Conservation (phyloP, 2,888 invertebrate genomes). For the Morpho achilles region DNA sequence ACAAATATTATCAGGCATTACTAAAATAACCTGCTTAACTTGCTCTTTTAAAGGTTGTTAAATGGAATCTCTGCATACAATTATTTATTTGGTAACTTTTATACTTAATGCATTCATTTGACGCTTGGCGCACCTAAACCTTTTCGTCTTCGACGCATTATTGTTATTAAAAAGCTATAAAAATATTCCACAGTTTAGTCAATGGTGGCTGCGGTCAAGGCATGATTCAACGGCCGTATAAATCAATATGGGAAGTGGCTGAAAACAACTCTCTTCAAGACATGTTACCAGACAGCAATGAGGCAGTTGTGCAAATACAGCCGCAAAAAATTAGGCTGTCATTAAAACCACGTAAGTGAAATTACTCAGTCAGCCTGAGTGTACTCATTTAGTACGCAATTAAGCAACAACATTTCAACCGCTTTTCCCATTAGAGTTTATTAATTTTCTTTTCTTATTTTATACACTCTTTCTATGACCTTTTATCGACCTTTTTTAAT, state of each 20-base stretch:
- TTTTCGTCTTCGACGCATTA: neutral
- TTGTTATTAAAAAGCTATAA: neutral
- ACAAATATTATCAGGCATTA: too few relatives aligned
- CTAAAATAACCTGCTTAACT: too few relatives aligned
- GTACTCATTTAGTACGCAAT: too few relatives aligned
- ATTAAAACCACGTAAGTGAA: constrained; percentile 79
- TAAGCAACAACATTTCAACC: too few relatives aligned
- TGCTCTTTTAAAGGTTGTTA: too few relatives aligned
- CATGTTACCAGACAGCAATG: constrained; percentile 54
- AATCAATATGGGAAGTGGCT: constrained; percentile 50
- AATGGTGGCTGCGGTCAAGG: constrained; percentile 59
- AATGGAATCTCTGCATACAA: too few relatives aligned
- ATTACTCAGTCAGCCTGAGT: neutral
- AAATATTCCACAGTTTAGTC: constrained; percentile 46
- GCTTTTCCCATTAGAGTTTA: too few relatives aligned
- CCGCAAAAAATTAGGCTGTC: constrained; percentile 82
- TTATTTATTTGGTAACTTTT: too few relatives aligned
- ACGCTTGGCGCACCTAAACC: too few relatives aligned
- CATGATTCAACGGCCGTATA: constrained; percentile 56
- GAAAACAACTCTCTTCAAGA: constrained; percentile 73
- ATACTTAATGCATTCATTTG: too few relatives aligned
- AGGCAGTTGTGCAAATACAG: constrained; percentile 75
- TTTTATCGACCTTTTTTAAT: too few relatives aligned
- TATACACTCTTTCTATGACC: neutral
- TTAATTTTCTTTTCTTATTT: neutral